Conservation (phyloP, 2,888 invertebrate species). For the Digitonthophagus gazella region DNA sequence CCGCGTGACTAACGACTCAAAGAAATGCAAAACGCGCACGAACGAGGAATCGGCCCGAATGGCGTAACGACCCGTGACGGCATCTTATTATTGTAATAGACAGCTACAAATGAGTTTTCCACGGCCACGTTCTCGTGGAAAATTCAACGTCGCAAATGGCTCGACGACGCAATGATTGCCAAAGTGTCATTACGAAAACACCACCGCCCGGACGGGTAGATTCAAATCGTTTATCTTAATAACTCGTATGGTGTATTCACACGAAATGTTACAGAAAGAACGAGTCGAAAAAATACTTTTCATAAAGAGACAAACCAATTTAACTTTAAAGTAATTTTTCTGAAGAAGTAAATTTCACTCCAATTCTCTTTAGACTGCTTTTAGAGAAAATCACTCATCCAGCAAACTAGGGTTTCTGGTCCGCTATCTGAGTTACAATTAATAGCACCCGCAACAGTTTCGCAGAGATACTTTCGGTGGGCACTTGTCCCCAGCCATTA, state of each 20-base stretch:
- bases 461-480: conserved; percentile 6
- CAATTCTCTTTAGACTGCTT: conserved; percentile 7
- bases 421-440: conserved; percentile 7
- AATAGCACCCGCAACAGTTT: conserved; percentile 11
- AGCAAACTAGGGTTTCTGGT: conserved; percentile 5
- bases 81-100: conserved; percentile 36
- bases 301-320: not conserved
- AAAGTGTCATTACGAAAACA: conserved; percentile 26
- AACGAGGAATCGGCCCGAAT: not conserved
- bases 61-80: conserved; percentile 25
- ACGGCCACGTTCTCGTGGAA: conserved; percentile 15
- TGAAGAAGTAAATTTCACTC: not conserved
- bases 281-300: too few relatives aligned
- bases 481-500: conserved; percentile 14
- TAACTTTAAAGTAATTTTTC: not conserved
- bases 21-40: not conserved
- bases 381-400: conserved; percentile 8
- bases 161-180: not conserved
- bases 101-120: conserved; percentile 33
- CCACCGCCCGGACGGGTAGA: conserved; percentile 19
- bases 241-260: conserved; percentile 23
- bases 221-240: conserved; percentile 28
- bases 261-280: too few relatives aligned
- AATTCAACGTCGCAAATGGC: not conserved
- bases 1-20: not conserved